Conservation (phyloP, 2,888 invertebrate genomes). For the Aplocera efformata region DNA sequence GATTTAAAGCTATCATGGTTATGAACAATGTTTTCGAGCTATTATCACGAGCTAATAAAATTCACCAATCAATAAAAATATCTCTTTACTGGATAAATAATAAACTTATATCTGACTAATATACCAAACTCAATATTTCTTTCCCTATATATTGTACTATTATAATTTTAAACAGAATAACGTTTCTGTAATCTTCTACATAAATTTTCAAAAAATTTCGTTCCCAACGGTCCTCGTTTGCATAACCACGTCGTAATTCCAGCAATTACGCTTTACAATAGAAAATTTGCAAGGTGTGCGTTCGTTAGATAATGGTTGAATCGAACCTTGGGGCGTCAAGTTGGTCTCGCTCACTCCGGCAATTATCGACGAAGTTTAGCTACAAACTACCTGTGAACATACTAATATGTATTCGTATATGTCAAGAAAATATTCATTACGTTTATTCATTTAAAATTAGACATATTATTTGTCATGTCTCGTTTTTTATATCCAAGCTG, state of each 20-base stretch:
- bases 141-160: background rate
- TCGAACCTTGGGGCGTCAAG: slow-evolving; percentile 37
- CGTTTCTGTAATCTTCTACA: slow-evolving; percentile 10
- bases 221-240: slow-evolving; percentile 14
- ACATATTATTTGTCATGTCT: no score
- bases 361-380: slow-evolving; percentile 14
- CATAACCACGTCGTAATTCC: slow-evolving; percentile 29
- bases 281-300: slow-evolving; percentile 27
- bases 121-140: no score
- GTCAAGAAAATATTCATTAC: no score
- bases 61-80: no score
- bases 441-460: no score
- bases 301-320: slow-evolving; percentile 53
- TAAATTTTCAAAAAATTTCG: slow-evolving; percentile 14
- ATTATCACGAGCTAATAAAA: no score
- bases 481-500: no score
- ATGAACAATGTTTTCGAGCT: no score
- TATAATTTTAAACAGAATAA: no score
- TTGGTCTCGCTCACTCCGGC: slow-evolving; percentile 10
- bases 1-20: no score
- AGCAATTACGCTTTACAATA: slow-evolving; percentile 37
- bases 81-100: no score
- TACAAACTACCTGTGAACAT: background rate
- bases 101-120: no score
- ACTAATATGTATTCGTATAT: background rate